These are phyloP conservation scores for Drosophila sturtevanti DNA, from an alignment of 1,140 invertebrate genomes.

Conservation along the genomic window DNA sequence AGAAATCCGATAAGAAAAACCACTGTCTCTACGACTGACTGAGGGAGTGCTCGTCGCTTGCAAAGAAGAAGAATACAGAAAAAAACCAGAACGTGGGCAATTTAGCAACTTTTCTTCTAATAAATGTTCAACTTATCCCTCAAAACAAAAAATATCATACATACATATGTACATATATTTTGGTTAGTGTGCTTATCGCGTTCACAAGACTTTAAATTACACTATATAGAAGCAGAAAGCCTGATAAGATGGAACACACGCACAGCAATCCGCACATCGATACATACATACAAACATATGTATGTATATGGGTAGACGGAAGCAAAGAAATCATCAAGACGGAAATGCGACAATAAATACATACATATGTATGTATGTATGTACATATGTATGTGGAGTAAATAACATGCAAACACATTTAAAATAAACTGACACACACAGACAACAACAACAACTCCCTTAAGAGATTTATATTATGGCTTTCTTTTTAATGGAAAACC, in stretches of 20 bases:
- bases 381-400: too few species aligned
- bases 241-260: constrained; percentile 3
- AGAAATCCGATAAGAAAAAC: constrained; percentile 14
- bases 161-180: background rate
- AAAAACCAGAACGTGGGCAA: background rate
- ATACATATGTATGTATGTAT: too few species aligned
- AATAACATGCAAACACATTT: background rate
- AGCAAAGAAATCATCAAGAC: background rate
- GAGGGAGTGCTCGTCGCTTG: background rate
- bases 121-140: constrained; percentile 8
- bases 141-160: background rate
- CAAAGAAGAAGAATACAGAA: background rate
- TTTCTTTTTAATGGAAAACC: background rate
- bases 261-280: background rate
- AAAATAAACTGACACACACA: background rate
- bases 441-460: too few species aligned
- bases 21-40: background rate
- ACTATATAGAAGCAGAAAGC: background rate
- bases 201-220: background rate
- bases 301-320: constrained; percentile 5
- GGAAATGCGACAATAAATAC: constrained; percentile 18
- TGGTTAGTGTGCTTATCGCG: constrained; percentile 1
- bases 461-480: background rate
- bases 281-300: background rate
- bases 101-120: background rate